Evolutionary conservation across 1,140 invertebrate genomes (phyloP).

Genomic region (Caenorhabditis briggsae): DNA sequence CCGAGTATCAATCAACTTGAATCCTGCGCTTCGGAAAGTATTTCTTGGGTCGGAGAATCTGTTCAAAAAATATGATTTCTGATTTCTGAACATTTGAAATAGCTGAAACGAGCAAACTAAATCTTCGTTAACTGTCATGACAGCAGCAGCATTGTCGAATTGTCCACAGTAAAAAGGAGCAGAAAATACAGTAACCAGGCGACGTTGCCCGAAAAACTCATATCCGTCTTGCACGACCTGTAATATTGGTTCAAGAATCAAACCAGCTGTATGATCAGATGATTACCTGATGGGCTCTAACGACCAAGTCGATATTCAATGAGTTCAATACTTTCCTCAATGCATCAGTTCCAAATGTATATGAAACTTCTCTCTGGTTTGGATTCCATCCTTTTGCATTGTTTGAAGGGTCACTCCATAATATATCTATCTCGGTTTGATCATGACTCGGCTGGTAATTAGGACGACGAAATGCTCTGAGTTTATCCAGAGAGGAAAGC

Average conservation of each 20-base stretch:
- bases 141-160: slow-evolving; percentile 70
- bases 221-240: slow-evolving; percentile 81
- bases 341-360: slow-evolving; percentile 3
- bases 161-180: slow-evolving; percentile 72
- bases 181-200: slow-evolving; percentile 70
- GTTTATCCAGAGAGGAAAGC: background rate
- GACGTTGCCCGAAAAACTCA: slow-evolving; percentile 79
- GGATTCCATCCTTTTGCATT: background rate
- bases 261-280: no score
- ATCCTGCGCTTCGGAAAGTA: background rate
- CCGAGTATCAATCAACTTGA: background rate
- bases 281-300: slow-evolving; percentile 15
- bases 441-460: slow-evolving; percentile 6
- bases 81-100: background rate
- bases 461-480: background rate
- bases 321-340: background rate
- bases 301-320: slow-evolving; percentile 33
- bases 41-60: background rate
- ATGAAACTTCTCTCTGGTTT: background rate
- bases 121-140: slow-evolving; percentile 80
- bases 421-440: slow-evolving; percentile 10
- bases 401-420: slow-evolving; percentile 1
- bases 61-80: background rate
- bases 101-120: slow-evolving; percentile 82
- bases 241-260: background rate